A percentile compares a stretch with the other conserved stretches of the same genome.
phyloP scores from a whole-genome alignment of 2,113 vertebrate genomes.

The Rhea pennata region DNA sequence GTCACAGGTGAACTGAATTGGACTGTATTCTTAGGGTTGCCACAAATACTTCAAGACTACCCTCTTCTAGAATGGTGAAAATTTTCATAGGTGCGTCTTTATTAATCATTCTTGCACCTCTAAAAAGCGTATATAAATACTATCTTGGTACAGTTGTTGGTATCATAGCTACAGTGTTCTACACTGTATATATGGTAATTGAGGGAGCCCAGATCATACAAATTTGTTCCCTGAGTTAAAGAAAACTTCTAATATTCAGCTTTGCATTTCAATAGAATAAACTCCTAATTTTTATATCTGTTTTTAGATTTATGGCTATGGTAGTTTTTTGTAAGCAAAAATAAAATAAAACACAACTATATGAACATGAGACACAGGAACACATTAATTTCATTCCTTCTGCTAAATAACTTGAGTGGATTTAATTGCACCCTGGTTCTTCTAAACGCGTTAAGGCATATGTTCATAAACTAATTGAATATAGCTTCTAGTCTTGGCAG shows the following conservation, averaged over 20 bases:
- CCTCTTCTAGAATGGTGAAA: neutral
- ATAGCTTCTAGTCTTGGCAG: conserved; percentile 2
- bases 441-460: conserved; percentile 3
- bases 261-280: neutral
- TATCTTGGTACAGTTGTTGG: neutral
- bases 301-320: neutral
- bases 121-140: neutral
- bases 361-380: neutral
- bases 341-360: neutral
- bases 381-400: neutral
- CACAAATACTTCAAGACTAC: neutral
- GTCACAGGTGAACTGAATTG: neutral
- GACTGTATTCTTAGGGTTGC: neutral
- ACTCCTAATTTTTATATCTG: neutral
- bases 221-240: neutral
- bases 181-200: neutral
- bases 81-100: neutral
- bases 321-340: neutral
- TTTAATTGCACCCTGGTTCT: neutral
- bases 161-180: neutral
- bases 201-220: neutral
- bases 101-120: neutral
- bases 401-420: conserved; percentile 22
- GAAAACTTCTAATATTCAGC: neutral
- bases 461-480: conserved; percentile 42